Conservation (phyloP, 2,888 invertebrate genomes). For the Lampropteryx suffumata region DNA sequence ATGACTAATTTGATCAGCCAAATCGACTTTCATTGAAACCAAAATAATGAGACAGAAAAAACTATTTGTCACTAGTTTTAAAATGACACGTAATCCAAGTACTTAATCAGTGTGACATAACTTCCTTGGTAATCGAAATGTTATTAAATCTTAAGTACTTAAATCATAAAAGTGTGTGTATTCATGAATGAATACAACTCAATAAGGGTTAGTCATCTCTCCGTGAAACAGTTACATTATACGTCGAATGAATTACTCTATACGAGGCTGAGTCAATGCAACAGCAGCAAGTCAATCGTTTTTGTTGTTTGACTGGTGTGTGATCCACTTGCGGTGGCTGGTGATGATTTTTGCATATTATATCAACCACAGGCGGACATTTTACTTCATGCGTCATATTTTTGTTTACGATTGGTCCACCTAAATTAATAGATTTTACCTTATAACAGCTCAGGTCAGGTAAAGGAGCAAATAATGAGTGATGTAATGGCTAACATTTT, state of each 20-base stretch:
- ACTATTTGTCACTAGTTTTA: constrained; percentile 1
- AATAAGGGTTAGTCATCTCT: constrained; percentile 61
- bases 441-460: constrained; percentile 1
- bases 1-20: no score
- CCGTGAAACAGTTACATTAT: constrained; percentile 50
- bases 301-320: constrained; percentile 20
- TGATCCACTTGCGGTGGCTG: constrained; percentile 16
- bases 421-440: constrained; percentile 7
- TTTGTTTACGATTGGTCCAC: constrained; percentile 5
- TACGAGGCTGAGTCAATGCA: constrained; percentile 53
- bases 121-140: constrained; percentile 10
- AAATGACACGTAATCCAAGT: constrained; percentile 3
- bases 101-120: constrained; percentile 36
- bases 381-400: constrained; percentile 13
- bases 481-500: no score
- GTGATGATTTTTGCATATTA: constrained; percentile 21
- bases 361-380: constrained; percentile 23
- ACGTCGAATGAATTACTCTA: constrained; percentile 50
- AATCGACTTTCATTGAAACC: no score
- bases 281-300: constrained; percentile 33
- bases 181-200: constrained; percentile 69
- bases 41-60: neutral
- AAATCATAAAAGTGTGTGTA: constrained; percentile 39
- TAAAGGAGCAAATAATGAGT: no score
- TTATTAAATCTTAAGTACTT: constrained; percentile 12